Conservation (phyloP, 2,797 vertebrate species). For the Lepilemur ruficaudatus region DNA sequence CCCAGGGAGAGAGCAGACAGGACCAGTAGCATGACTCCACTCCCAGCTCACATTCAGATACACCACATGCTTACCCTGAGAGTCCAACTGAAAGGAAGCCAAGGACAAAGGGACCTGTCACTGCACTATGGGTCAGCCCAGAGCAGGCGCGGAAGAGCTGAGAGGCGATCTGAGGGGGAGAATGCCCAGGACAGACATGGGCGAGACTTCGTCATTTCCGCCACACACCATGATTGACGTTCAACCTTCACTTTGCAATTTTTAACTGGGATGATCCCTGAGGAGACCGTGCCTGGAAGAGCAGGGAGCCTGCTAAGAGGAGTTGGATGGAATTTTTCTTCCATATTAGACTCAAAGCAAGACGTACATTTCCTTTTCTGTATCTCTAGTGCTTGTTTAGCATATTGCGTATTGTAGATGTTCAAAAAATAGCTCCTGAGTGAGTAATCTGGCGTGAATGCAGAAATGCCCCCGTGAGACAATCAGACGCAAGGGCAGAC, state of each 20-base stretch:
- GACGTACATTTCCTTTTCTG: neutral
- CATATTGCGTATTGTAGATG: neutral
- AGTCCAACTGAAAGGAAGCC: neutral
- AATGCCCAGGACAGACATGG: rapidly evolving
- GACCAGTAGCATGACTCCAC: neutral
- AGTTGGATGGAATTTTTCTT: neutral
- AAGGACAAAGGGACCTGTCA: neutral
- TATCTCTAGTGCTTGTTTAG: too few relatives aligned
- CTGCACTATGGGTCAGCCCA: rapidly evolving
- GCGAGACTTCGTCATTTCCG: rapidly evolving
- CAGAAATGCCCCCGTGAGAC: neutral
- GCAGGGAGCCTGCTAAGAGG: neutral
- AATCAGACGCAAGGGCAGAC: neutral
- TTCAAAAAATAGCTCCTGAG: neutral
- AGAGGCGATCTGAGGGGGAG: neutral
- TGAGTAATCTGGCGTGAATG: neutral
- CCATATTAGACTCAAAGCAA: neutral
- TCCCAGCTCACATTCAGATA: neutral
- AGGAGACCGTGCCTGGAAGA: neutral
- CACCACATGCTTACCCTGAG: too few relatives aligned
- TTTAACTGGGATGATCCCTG: neutral
- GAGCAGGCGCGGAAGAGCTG: rapidly evolving
- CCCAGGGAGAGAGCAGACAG: neutral
- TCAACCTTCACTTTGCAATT: too few relatives aligned
- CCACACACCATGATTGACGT: rapidly evolving